Evolutionary conservation across 2,888 invertebrate genomes (phyloP).

Genomic region (Drosophila ochracea): DNA sequence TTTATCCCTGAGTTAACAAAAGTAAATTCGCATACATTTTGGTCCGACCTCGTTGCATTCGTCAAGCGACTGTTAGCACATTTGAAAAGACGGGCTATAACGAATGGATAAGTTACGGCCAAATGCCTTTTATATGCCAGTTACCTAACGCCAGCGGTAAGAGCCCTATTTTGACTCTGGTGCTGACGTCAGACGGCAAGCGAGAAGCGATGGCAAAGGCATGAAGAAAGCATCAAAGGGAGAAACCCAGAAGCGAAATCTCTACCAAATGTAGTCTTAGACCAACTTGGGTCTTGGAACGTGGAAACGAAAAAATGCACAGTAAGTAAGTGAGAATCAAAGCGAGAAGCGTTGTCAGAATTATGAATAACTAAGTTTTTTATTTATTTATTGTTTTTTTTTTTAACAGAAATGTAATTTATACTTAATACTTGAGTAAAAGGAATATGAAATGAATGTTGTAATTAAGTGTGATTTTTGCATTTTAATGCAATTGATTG

Average conservation of each 20-base stretch:
- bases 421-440: background rate
- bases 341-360: background rate
- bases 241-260: constrained; percentile 5
- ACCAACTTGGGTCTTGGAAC: background rate
- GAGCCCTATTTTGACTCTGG: constrained; percentile 10
- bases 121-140: constrained; percentile 39
- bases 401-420: background rate
- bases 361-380: background rate
- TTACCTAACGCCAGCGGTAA: constrained; percentile 28
- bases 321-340: background rate
- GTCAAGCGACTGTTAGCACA: constrained; percentile 63
- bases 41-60: constrained; percentile 69
- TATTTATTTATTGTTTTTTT: background rate
- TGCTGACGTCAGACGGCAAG: constrained; percentile 28
- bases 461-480: background rate
- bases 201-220: constrained; percentile 5
- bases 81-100: constrained; percentile 56
- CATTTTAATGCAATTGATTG: background rate
- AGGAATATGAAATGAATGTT: background rate
- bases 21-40: constrained; percentile 32
- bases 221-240: constrained; percentile 3
- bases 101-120: constrained; percentile 48
- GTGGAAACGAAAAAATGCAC: background rate
- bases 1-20: constrained; percentile 35
- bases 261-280: background rate